Percentiles rank a stretch among this genome's conserved stretches.
Evolutionary conservation across 1,140 invertebrate species (phyloP).

Genomic region (Araneus ventricosus): DNA sequence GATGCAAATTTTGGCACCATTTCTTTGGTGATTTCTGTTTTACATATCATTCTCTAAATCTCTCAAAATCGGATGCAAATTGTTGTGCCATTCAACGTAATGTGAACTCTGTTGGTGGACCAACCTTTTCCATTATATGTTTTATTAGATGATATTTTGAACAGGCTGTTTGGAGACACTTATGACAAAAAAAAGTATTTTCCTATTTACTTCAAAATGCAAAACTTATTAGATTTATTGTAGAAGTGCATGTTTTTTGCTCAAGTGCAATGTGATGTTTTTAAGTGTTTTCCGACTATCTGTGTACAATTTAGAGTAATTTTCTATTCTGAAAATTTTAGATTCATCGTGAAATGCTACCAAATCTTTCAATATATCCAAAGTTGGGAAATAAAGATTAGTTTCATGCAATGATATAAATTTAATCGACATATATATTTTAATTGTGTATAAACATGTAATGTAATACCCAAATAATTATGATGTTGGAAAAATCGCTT

Average conservation of each 20-base stretch:
- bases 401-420: too few species aligned
- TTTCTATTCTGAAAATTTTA: background rate
- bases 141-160: conserved; percentile 58
- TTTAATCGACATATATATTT: too few species aligned
- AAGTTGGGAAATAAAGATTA: too few species aligned
- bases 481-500: too few species aligned
- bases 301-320: background rate
- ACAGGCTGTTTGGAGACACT: conserved; percentile 5
- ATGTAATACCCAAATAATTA: too few species aligned
- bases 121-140: conserved; percentile 38
- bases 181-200: conserved; percentile 55
- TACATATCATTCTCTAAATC: background rate
- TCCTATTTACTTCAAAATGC: conserved; percentile 63
- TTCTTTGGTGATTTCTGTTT: background rate
- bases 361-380: too few species aligned
- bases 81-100: background rate
- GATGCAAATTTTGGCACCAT: background rate
- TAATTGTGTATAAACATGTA: too few species aligned
- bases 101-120: background rate
- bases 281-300: background rate
- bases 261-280: conserved; percentile 64
- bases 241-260: conserved; percentile 48
- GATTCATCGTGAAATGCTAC: background rate
- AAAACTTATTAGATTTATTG: background rate
- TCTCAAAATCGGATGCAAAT: background rate